Evolutionary conservation across 2,113 vertebrate species (phyloP).

Genomic region (Edolisoma coerulescens): DNA sequence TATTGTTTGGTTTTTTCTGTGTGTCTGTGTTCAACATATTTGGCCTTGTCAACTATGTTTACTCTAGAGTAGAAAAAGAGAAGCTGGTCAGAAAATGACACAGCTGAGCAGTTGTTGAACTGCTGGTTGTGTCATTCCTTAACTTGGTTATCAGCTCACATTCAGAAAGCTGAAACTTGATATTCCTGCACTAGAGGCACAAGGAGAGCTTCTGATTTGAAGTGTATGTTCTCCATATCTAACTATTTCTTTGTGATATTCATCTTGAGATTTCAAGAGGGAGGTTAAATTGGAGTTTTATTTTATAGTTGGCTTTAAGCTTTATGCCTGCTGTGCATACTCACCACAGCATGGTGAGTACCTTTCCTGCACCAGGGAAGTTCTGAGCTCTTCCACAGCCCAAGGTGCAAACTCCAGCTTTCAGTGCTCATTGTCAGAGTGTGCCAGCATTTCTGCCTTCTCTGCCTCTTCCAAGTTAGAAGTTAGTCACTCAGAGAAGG

Average conservation of each 20-base stretch:
- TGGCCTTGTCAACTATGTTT: slow-evolving; percentile 3
- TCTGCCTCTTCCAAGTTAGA: neutral
- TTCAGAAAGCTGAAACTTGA: neutral
- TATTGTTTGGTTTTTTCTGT: neutral
- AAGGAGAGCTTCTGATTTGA: slow-evolving; percentile 4
- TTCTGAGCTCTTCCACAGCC: neutral
- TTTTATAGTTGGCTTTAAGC: neutral
- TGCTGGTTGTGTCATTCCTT: neutral
- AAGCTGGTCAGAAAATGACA: neutral
- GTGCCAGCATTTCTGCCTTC: neutral
- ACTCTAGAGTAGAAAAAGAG: neutral
- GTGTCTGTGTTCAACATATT: neutral
- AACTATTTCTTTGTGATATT: neutral
- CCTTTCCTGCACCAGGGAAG: neutral
- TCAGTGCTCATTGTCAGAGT: neutral
- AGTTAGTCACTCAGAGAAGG: neutral
- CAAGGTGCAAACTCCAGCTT: neutral
- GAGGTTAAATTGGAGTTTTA: neutral
- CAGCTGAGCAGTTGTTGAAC: neutral
- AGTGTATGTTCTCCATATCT: neutral
- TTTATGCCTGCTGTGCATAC: neutral
- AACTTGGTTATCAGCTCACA: neutral
- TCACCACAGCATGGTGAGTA: neutral
- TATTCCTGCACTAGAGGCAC: neutral
- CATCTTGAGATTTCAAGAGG: neutral